Base-by-base conservation (phyloP, 2,113 vertebrate species). In the Trachemys scripta region DNA sequence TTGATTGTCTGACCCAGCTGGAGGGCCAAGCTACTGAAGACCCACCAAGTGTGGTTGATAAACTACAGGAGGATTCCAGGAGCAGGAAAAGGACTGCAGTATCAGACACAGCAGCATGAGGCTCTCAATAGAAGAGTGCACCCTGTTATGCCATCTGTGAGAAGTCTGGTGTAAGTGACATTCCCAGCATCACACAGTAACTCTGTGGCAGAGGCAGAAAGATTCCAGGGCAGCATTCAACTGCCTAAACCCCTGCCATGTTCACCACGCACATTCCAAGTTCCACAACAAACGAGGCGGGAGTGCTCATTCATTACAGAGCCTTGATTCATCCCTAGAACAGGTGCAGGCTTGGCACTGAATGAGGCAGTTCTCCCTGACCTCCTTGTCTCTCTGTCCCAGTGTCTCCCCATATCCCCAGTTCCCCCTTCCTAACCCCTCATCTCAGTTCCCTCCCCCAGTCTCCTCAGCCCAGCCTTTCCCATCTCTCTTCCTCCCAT, bases 201-300 rank as follows among this genome's bases (percentile, higher is more conserved):
- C 19, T 12, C 2, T 0, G 4, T 51, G 31, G 90, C 57, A 89
- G 11, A 76, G 72, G 38, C 72, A 76, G 3, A 42, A 24, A 51
- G 62, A 49, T 79, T 76, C 62, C 59, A 10, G 82, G 53, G 24
- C 35, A 10, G 82, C 31, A 86, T 84, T 19, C 5, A 69, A 0
- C 22, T 85, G 24, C 12, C 0, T 1, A 8, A 78, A 1, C 19
- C 8, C 5, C 38, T 82, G 56, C 2, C 75, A 78, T 7, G 3
- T 65, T 89, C 13, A 57, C 72, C 17, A 69, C 2, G 35, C 35
- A n/a, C 35, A 10, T 65, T 89, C 42, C 22, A 82, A 92, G 79
- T 19, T 80, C 54, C 75, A n/a, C 29, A 81, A 17, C 16, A 59
- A 47, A 27, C 5, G 2, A 47, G 38, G 35, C 0, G 2, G 14